Base-by-base conservation (phyloP, 1,140 invertebrate genomes). In the Aphelenchoides besseyi region DNA sequence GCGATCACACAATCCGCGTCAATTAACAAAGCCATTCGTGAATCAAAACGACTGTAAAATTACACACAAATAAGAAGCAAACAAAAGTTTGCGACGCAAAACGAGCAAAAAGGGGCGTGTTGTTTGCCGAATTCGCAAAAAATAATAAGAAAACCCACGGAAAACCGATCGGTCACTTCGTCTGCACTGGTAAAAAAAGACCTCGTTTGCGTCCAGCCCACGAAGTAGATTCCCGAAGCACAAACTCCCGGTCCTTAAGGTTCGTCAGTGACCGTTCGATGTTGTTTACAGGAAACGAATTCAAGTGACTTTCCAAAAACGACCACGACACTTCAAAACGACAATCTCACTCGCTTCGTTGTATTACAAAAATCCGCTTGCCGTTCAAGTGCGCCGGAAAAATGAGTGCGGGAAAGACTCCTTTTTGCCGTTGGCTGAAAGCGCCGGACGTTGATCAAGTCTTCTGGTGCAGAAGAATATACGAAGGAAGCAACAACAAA, bases 121-220 rank as follows among this genome's bases (percentile, higher is more conserved):
- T n/a, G n/a, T 48, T 48, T 48, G 41, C 41, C 12, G 12, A 48
- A 48, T 48, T 48, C 41, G 23, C 41, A 23, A 48, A n/a, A 48
- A 48, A 48, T 48, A 48, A 48, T 48, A 48, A 48, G 41, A 48
- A n/a, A n/a, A n/a, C n/a, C n/a, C n/a, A n/a, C n/a, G n/a, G n/a
- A n/a, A n/a, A 48, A 48, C 41, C 41, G 41, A 48, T 48, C 41
- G 41, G 41, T 48, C 41, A 48, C 41, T 48, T 23, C 12, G 12
- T 48, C 41, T 12, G 12, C 23, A 23, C 41, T 48, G n/a, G n/a
- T 48, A 12, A 48, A 48, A 48, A 48, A 48, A 48, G 12, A 23
- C 41, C 23, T 23, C 41, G 41, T 48, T n/a, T n/a, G n/a, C n/a
- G n/a, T n/a, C n/a, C n/a, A n/a, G n/a, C n/a, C n/a, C n/a, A n/a